phyloP scores from a whole-genome alignment of 2,797 vertebrate genomes.

The Pelochelys cantorii region DNA sequence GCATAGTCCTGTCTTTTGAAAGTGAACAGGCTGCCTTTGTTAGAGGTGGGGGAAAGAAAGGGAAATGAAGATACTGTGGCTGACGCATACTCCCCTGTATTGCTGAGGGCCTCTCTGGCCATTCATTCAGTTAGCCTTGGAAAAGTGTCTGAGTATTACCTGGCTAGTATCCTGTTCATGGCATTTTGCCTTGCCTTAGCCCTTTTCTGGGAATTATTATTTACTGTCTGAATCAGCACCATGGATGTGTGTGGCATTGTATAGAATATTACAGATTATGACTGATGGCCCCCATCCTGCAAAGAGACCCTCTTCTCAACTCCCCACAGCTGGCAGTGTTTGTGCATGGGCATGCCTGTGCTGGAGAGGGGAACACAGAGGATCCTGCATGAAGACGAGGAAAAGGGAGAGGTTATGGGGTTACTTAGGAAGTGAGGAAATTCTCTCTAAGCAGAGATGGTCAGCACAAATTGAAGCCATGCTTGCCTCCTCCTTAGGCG shows the following conservation, averaged over 20 bases:
- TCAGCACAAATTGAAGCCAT: background rate
- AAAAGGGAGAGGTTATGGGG: background rate
- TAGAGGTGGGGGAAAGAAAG: no score
- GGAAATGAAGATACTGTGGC: no score
- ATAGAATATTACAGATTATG: background rate
- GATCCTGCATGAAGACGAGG: background rate
- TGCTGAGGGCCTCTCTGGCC: background rate
- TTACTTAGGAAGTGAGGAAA: background rate
- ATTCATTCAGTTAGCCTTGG: background rate
- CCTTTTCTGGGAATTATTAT: background rate
- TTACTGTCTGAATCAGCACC: background rate
- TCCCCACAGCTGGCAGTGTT: background rate
- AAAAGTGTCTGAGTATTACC: background rate
- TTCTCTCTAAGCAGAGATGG: fast-evolving
- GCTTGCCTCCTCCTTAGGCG: fast-evolving
- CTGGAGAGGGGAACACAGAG: background rate
- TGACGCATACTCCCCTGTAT: background rate
- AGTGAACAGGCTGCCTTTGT: background rate
- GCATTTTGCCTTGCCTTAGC: background rate
- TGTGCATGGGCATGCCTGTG: fast-evolving
- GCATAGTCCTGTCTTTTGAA: background rate
- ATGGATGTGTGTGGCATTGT: background rate
- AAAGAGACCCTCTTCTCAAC: no score
- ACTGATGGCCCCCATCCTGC: background rate
- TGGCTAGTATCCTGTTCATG: background rate